Percentiles rank a stretch among this genome's conserved stretches.
Evolutionary conservation across 2,888 invertebrate genomes (phyloP).

Genomic region (Cynaeus angustus): DNA sequence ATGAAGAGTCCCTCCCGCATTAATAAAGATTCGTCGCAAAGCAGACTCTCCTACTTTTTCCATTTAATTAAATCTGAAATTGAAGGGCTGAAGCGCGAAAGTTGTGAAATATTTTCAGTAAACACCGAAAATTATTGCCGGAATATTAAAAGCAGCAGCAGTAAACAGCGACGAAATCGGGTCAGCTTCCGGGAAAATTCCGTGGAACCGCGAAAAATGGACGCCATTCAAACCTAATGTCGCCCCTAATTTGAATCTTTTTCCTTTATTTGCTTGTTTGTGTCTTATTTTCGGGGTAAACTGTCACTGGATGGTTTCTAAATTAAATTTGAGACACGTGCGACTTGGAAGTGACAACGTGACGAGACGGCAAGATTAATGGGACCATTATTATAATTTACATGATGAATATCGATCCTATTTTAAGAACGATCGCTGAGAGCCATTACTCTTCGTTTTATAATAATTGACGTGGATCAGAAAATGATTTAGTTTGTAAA

Average conservation of each 20-base stretch:
- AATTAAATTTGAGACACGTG: conserved; percentile 25
- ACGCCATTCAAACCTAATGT: conserved; percentile 20
- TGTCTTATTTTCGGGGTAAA: conserved; percentile 1
- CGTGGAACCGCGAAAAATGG: conserved; percentile 19
- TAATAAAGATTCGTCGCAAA: conserved; percentile 18
- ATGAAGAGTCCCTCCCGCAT: no score
- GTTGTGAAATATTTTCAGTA: conserved; percentile 24
- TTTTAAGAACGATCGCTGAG: conserved; percentile 11
- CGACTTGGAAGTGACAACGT: conserved; percentile 21
- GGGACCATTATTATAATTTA: conserved; percentile 32
- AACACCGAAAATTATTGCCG: conserved; percentile 34
- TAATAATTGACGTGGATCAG: conserved; percentile 49
- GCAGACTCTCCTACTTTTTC: conserved; percentile 19
- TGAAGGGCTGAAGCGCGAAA: conserved; percentile 12
- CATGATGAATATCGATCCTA: conserved; percentile 32
- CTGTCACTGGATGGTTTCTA: conserved; percentile 1
- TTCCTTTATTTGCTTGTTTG: conserved; percentile 21
- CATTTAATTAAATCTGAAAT: conserved; percentile 41
- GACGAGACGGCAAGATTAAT: conserved; percentile 37
- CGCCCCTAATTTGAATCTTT: conserved; percentile 18
- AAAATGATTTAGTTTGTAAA: conserved; percentile 11
- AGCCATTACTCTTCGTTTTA: conserved; percentile 56
- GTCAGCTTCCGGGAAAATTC: conserved; percentile 26
- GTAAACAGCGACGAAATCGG: conserved; percentile 30
- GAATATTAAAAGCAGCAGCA: conserved; percentile 21